These are phyloP conservation scores for Camponotus fellah DNA, from an alignment of 2,888 invertebrate genomes.

Conservation along the genomic window DNA sequence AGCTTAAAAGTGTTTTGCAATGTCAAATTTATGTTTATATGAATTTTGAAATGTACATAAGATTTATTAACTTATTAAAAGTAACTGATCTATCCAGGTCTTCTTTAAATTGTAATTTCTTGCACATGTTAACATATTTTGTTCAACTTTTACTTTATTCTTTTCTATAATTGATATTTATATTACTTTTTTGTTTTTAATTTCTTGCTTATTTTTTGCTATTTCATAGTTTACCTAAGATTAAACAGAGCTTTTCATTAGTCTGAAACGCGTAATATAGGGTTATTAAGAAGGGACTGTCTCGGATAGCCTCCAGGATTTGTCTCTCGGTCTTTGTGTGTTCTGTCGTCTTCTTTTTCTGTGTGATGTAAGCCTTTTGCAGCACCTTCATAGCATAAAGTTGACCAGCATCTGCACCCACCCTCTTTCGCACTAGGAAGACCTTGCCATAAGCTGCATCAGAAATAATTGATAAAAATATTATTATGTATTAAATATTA, in stretches of 20 bases:
- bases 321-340: conserved; percentile 99
- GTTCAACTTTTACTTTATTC: background rate
- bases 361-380: conserved; percentile 97
- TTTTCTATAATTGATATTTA: background rate
- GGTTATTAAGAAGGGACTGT: conserved; percentile 98
- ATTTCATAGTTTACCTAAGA: conserved; percentile 90
- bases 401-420: conserved; percentile 94
- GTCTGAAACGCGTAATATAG: conserved; percentile 99
- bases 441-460: conserved; percentile 96
- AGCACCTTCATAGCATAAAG: conserved; percentile 99
- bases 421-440: conserved; percentile 97
- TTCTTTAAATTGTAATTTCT: background rate
- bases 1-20: too few species aligned
- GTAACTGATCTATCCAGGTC: too few species aligned
- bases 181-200: background rate
- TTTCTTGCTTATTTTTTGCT: background rate
- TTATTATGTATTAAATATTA: background rate
- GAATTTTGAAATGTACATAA: too few species aligned
- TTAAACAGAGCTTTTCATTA: conserved; percentile 97
- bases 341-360: conserved; percentile 98
- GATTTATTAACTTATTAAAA: too few species aligned
- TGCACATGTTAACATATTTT: too few species aligned
- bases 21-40: too few species aligned
- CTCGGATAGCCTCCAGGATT: conserved; percentile 97
- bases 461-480: background rate